Percentiles rank a stretch among this genome's conserved stretches.
Conservation (phyloP, 53 echinoderm and acorn worm species). For the Antedon mediterranea region DNA sequence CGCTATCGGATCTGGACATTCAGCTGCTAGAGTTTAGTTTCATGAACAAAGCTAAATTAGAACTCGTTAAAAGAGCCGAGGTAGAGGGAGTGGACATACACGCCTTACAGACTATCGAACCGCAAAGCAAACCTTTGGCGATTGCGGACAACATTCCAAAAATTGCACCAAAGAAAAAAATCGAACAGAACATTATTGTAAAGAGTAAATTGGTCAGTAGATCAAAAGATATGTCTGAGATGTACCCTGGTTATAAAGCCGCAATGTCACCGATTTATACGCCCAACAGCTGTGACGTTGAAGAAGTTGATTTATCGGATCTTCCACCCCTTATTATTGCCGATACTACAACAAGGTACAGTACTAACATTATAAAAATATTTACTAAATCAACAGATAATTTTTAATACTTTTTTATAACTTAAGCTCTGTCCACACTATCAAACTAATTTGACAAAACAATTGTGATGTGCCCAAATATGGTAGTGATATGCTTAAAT, state of each 20-base stretch:
- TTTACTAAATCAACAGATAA: too few relatives aligned
- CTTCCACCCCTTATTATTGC: not conserved
- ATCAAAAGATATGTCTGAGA: not conserved
- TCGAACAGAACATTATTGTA: too few relatives aligned
- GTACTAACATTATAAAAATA: too few relatives aligned
- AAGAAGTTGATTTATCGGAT: not conserved
- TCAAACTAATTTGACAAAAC: too few relatives aligned
- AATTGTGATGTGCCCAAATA: too few relatives aligned
- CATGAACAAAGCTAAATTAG: not conserved
- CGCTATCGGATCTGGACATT: not conserved
- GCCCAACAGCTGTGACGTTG: not conserved
- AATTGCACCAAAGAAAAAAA: too few relatives aligned
- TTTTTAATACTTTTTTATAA: too few relatives aligned
- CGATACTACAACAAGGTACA: not conserved
- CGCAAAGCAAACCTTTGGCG: too few relatives aligned
- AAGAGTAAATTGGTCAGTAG: too few relatives aligned
- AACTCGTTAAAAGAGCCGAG: not conserved
- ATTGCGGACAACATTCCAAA: not conserved
- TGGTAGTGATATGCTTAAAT: too few relatives aligned
- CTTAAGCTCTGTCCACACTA: too few relatives aligned
- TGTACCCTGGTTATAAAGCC: not conserved
- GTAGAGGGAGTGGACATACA: not conserved
- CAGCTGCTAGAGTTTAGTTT: not conserved
- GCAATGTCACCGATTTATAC: not conserved
- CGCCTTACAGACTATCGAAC: not conserved